Conservation (phyloP, 2,888 invertebrate species). For the Adelphocoris suturalis region DNA sequence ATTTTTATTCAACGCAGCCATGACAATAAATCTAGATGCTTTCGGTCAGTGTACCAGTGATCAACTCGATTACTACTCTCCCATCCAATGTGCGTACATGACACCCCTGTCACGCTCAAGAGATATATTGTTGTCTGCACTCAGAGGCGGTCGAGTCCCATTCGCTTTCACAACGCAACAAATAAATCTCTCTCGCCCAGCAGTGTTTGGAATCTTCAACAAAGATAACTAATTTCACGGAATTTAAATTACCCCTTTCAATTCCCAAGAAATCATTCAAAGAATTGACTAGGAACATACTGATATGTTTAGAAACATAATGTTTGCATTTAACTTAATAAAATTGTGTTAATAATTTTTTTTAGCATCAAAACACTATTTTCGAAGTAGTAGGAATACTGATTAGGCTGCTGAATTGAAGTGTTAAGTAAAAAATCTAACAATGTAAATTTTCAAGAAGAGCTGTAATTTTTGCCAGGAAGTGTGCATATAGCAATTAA, state of each 20-base stretch:
- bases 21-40: neutral
- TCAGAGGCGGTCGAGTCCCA: neutral
- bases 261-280: too few relatives aligned
- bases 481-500: too few relatives aligned
- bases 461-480: too few relatives aligned
- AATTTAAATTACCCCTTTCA: neutral
- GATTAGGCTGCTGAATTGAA: too few relatives aligned
- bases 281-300: too few relatives aligned
- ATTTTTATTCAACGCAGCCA: neutral
- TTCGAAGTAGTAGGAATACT: too few relatives aligned
- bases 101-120: constrained; percentile 24
- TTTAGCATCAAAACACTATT: too few relatives aligned
- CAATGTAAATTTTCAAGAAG: too few relatives aligned
- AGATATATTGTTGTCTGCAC: constrained; percentile 12
- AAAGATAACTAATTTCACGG: neutral
- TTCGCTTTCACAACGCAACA: constrained; percentile 21
- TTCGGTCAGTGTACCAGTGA: neutral
- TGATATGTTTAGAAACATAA: too few relatives aligned
- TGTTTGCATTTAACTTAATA: too few relatives aligned
- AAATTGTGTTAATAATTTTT: too few relatives aligned
- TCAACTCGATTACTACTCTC: constrained; percentile 31
- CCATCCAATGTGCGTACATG: constrained; percentile 4
- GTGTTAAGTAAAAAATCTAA: too few relatives aligned
- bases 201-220: neutral
- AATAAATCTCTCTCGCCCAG: neutral